Evolutionary conservation across 2,888 invertebrate species (phyloP).

Genomic region (Eumacrocentrus americanus): DNA sequence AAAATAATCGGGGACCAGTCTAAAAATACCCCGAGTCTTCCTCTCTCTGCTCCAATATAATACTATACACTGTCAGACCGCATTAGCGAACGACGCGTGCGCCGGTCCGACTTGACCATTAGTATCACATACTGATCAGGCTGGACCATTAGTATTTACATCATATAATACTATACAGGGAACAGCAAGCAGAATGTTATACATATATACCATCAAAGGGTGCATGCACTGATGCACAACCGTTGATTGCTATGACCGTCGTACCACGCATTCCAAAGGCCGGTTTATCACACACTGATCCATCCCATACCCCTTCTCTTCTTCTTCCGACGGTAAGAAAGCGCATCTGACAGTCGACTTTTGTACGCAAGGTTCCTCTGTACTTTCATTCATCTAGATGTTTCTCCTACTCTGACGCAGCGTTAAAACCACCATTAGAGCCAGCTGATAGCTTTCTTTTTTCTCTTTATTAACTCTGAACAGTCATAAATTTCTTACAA

Average conservation of each 20-base stretch:
- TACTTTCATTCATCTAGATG: no score
- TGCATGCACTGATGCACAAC: background rate
- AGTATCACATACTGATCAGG: no score
- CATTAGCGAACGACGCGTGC: background rate
- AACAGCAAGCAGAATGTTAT: background rate
- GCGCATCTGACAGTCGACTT: slow-evolving; percentile 33
- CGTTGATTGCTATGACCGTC: background rate
- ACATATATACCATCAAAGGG: background rate
- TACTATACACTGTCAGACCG: no score
- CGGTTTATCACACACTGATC: slow-evolving; percentile 60
- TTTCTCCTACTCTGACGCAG: slow-evolving; percentile 17
- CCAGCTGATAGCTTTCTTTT: no score
- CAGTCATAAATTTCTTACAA: no score
- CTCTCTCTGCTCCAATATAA: slow-evolving; percentile 32
- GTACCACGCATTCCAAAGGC: slow-evolving; percentile 53
- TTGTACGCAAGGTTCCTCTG: no score
- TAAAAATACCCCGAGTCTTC: slow-evolving; percentile 53
- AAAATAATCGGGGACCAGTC: slow-evolving; percentile 58
- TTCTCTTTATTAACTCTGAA: no score
- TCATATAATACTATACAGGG: background rate
- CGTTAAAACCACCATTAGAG: no score
- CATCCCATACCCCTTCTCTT: slow-evolving; percentile 55
- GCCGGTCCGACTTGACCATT: background rate
- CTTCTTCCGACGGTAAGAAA: slow-evolving; percentile 39
- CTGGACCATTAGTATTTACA: no score